These are phyloP conservation scores for Protosalanx chinensis DNA, from an alignment of 2,797 vertebrate species.

Conservation along the genomic window DNA sequence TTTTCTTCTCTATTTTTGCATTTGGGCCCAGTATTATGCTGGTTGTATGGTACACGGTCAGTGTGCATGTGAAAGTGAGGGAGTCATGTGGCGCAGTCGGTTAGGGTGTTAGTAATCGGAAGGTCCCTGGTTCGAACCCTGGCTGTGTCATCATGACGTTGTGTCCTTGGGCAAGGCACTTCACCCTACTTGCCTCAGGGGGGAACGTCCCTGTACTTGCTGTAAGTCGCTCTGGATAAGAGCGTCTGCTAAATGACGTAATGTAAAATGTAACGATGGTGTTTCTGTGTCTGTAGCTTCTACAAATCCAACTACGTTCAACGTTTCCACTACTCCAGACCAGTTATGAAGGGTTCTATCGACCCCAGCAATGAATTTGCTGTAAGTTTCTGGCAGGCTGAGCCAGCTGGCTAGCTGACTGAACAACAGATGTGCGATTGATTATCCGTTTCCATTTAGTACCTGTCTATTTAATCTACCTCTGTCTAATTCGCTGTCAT, in stretches of 20 bases:
- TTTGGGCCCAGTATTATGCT: too few species aligned
- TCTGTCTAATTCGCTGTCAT: background rate
- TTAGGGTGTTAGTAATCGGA: too few species aligned
- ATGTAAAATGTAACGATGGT: too few species aligned
- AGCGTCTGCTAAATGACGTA: too few species aligned
- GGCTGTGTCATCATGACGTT: too few species aligned
- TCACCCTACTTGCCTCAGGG: too few species aligned
- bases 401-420: background rate
- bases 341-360: constrained; percentile 87
- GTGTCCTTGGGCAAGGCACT: too few species aligned
- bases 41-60: too few species aligned
- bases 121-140: too few species aligned
- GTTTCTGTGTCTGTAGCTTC: constrained; percentile 75
- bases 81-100: too few species aligned
- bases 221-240: too few species aligned
- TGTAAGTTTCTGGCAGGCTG: constrained; percentile 57
- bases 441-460: background rate
- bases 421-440: background rate
- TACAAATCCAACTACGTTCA: constrained; percentile 98
- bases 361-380: constrained; percentile 97
- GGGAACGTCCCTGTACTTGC: too few species aligned
- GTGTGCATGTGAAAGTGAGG: background rate
- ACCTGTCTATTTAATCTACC: background rate
- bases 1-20: background rate
- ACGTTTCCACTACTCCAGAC: constrained; percentile 92